These are phyloP conservation scores for Leptopilina syphax DNA, from an alignment of 2,888 invertebrate genomes.

Conservation along the genomic window DNA sequence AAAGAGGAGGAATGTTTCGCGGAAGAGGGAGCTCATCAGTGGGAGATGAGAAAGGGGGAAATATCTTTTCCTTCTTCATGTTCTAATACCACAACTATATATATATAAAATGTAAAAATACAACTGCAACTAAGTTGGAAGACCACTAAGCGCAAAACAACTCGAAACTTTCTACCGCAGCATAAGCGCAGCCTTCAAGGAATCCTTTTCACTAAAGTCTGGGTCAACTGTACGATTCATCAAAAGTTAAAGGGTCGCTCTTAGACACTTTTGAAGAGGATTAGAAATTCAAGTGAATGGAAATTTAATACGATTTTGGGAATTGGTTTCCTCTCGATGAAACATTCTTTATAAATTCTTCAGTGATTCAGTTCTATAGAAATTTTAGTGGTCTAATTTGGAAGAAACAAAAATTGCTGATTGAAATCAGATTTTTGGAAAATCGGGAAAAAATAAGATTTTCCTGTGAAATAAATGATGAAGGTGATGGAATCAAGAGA, in stretches of 20 bases:
- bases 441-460: too few relatives aligned
- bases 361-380: too few relatives aligned
- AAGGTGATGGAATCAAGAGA: neutral
- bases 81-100: conserved; percentile 17
- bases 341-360: too few relatives aligned
- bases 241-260: neutral
- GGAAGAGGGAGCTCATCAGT: conserved; percentile 5
- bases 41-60: conserved; percentile 27
- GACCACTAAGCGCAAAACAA: conserved; percentile 2
- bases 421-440: too few relatives aligned
- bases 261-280: neutral
- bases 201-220: conserved; percentile 35
- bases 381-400: too few relatives aligned
- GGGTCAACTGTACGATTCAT: too few relatives aligned
- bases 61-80: conserved; percentile 20
- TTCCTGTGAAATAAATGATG: too few relatives aligned
- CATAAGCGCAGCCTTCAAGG: conserved; percentile 22
- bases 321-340: neutral
- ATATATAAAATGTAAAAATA: neutral
- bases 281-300: conserved; percentile 8
- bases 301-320: neutral
- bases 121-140: conserved; percentile 7
- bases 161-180: conserved; percentile 27
- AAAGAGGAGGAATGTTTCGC: conserved; percentile 20
- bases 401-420: too few relatives aligned